phyloP scores from a whole-genome alignment of 2,797 vertebrate species.

The Odontamblyopus lacepedii region DNA sequence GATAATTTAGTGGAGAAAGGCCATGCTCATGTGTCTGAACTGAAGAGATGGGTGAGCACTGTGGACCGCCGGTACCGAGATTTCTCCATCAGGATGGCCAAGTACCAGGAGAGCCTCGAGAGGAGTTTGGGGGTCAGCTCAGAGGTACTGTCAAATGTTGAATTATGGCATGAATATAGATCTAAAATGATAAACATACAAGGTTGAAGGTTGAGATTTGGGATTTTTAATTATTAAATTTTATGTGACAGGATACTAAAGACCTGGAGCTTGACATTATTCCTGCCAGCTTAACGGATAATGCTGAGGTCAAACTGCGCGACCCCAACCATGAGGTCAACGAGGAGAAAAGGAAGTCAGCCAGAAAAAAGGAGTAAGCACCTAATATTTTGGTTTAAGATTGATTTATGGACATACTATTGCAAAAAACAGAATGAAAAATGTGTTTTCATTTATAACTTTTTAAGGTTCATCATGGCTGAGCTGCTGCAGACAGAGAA shows the following conservation, averaged over 20 bases:
- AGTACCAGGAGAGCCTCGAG: slow-evolving; percentile 90
- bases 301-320: slow-evolving; percentile 88
- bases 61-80: slow-evolving; percentile 95
- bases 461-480: slow-evolving; percentile 93
- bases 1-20: slow-evolving; percentile 97
- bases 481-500: slow-evolving; percentile 97
- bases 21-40: slow-evolving; percentile 91
- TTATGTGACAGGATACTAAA: slow-evolving; percentile 85
- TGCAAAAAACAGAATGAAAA: too few relatives aligned
- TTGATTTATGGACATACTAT: not conserved
- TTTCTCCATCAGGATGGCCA: slow-evolving; percentile 92
- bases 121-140: slow-evolving; percentile 89
- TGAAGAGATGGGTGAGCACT: slow-evolving; percentile 94
- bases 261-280: slow-evolving; percentile 95
- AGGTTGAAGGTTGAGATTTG: not conserved
- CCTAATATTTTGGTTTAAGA: not conserved
- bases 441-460: not conserved
- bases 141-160: slow-evolving; percentile 75
- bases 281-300: slow-evolving; percentile 92
- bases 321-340: slow-evolving; percentile 94
- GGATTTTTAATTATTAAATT: not conserved
- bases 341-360: slow-evolving; percentile 97
- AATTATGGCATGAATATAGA: not conserved
- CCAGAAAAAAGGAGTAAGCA: slow-evolving; percentile 95
- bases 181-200: not conserved